Conservation (phyloP, 2,797 vertebrate genomes). For the Pantherophis alleghaniensis region DNA sequence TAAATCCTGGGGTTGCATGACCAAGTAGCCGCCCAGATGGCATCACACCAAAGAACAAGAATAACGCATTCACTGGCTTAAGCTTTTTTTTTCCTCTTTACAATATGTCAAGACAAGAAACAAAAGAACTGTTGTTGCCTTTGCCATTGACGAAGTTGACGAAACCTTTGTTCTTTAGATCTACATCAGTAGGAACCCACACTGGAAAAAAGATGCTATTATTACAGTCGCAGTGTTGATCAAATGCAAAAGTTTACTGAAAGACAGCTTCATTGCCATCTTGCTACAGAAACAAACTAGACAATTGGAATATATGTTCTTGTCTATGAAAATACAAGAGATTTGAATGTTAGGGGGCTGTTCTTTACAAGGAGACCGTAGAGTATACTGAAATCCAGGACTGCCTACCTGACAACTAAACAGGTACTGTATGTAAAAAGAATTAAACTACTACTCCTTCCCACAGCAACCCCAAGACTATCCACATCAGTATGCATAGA, state of each 20-base stretch:
- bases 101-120: background rate
- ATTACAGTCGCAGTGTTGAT: background rate
- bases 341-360: background rate
- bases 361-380: background rate
- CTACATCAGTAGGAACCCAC: background rate
- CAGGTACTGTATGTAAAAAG: background rate
- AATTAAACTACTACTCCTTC: background rate
- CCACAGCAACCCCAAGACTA: background rate
- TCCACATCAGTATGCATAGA: background rate
- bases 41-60: background rate
- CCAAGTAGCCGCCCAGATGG: background rate
- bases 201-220: background rate
- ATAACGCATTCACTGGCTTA: background rate
- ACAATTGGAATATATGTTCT: background rate
- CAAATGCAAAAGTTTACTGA: background rate
- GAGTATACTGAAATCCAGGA: background rate
- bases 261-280: background rate
- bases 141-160: background rate
- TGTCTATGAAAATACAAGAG: background rate
- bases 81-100: rapidly evolving
- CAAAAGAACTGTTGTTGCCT: background rate
- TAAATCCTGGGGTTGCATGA: conserved; percentile 5
- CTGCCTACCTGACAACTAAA: background rate
- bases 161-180: background rate
- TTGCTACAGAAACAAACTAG: background rate